Percentiles rank a stretch among this genome's conserved stretches.
Evolutionary conservation across 2,888 invertebrate genomes (phyloP).

Genomic region (Elegia similella): DNA sequence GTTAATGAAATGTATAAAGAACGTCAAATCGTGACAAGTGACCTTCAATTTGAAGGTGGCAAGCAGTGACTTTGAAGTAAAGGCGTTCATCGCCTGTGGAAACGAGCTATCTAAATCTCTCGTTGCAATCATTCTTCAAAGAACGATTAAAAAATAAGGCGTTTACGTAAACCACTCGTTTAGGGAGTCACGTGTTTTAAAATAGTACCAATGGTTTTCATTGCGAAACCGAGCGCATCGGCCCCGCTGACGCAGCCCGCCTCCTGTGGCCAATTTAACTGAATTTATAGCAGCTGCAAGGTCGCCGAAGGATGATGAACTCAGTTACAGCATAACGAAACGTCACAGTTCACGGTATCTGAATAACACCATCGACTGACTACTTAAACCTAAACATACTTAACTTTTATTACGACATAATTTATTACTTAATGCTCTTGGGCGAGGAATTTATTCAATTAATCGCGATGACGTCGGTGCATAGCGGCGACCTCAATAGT

Average conservation of each 20-base stretch:
- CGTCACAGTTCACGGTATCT: conserved; percentile 40
- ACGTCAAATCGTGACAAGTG: no score
- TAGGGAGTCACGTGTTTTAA: no score
- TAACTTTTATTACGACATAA: conserved; percentile 5
- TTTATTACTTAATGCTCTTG: conserved; percentile 16
- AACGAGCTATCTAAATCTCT: no score
- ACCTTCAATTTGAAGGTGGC: no score
- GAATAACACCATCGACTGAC: conserved; percentile 21
- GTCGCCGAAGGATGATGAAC: conserved; percentile 76
- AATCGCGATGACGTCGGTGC: conserved; percentile 38
- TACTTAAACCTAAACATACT: conserved; percentile 15
- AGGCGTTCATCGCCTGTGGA: no score
- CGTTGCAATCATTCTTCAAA: no score
- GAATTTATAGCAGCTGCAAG: conserved; percentile 76
- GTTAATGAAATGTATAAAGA: no score
- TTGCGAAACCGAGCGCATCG: conserved; percentile 64
- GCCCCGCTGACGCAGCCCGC: conserved; percentile 63
- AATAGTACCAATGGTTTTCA: no score
- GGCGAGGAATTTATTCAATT: conserved; percentile 37
- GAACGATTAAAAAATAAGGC: no score
- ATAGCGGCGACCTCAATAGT: conserved; percentile 38
- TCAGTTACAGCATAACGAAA: conserved; percentile 51
- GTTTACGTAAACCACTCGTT: no score
- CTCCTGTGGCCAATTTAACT: conserved; percentile 69
- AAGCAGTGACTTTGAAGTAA: no score